Conservation (phyloP, 2,888 invertebrate genomes). For the Melanargia galathea region DNA sequence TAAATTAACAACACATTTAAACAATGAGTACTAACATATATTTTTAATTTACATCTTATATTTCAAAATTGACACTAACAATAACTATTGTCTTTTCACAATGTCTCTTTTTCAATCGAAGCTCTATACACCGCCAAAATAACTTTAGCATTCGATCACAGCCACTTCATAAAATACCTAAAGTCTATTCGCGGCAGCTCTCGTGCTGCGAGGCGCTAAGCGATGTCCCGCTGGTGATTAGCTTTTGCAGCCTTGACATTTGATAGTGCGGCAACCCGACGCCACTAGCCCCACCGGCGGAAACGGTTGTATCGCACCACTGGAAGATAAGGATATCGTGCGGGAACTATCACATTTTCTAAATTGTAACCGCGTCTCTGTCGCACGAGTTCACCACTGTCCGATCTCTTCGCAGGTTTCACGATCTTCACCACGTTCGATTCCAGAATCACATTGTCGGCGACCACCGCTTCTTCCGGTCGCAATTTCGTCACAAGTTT, state of each 20-base stretch:
- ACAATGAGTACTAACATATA: constrained; percentile 3
- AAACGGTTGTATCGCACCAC: constrained; percentile 70
- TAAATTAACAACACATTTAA: constrained; percentile 9
- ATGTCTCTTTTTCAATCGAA: constrained; percentile 55
- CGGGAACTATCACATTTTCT: constrained; percentile 77
- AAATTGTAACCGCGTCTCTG: constrained; percentile 75
- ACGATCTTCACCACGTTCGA: constrained; percentile 72
- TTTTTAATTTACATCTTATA: constrained; percentile 26
- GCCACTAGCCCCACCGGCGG: constrained; percentile 76
- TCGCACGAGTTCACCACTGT: constrained; percentile 60
- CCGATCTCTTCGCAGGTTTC: constrained; percentile 57
- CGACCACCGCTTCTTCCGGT: constrained; percentile 66
- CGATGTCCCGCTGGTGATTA: constrained; percentile 50
- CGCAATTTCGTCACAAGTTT: constrained; percentile 69
- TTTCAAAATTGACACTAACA: constrained; percentile 26
- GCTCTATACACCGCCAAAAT: constrained; percentile 52
- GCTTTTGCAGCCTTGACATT: constrained; percentile 75
- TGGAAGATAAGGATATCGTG: constrained; percentile 74
- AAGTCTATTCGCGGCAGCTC: constrained; percentile 47
- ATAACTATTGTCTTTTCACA: constrained; percentile 32
- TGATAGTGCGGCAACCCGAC: constrained; percentile 50
- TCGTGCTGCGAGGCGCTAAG: constrained; percentile 51
- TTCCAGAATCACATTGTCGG: constrained; percentile 72
- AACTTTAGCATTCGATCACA: constrained; percentile 71
- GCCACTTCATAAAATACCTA: constrained; percentile 70